Evolutionary conservation across 2,113 vertebrate genomes (phyloP).

Genomic region (Synodontis membranacea): DNA sequence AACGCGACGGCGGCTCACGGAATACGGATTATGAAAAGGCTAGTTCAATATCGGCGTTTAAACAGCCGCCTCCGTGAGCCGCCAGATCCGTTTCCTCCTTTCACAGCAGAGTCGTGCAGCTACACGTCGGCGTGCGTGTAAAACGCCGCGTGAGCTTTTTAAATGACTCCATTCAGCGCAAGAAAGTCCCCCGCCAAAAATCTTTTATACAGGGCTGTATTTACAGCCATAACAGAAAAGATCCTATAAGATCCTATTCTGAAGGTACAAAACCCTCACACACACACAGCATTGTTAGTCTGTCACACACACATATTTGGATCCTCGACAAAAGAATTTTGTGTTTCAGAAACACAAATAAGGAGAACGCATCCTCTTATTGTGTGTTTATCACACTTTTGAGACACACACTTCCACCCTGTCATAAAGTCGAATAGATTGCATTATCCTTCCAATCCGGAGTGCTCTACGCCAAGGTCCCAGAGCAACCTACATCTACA

Average conservation of each 20-base stretch:
- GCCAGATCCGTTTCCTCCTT: constrained; percentile 26
- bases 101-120: constrained; percentile 25
- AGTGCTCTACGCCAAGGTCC: neutral
- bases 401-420: neutral
- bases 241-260: constrained; percentile 19
- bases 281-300: neutral
- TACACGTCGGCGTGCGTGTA: constrained; percentile 16
- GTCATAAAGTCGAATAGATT: neutral
- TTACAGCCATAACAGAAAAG: constrained; percentile 23
- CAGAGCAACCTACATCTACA: no score
- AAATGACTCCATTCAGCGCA: constrained; percentile 19
- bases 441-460: neutral
- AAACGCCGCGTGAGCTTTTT: constrained; percentile 9
- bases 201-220: constrained; percentile 20
- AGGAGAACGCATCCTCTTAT: neutral
- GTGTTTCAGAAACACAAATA: constrained; percentile 23
- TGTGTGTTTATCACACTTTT: neutral
- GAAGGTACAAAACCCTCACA: constrained; percentile 13
- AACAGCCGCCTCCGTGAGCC: constrained; percentile 6
- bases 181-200: constrained; percentile 12
- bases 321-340: constrained; percentile 5
- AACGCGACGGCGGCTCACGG: constrained; percentile 17
- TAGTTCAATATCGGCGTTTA: constrained; percentile 5
- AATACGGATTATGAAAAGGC: constrained; percentile 30
- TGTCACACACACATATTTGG: neutral